Base-by-base conservation (phyloP, 2,113 vertebrate genomes). In the Noctilio leporinus region DNA sequence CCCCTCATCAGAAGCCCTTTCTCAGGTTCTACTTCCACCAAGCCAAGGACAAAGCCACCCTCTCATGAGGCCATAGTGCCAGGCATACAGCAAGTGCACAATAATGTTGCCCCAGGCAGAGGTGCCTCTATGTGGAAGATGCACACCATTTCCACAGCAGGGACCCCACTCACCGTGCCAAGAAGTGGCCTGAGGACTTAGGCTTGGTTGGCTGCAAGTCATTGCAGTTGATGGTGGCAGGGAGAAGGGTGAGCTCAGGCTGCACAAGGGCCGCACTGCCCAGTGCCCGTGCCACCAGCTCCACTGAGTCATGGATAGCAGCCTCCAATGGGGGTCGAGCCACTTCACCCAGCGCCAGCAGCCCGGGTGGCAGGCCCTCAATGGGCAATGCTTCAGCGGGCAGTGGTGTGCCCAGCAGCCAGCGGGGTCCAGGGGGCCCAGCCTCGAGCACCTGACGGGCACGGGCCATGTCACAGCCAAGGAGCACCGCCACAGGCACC, bases 401-500 rank as follows among this genome's bases (percentile, higher is more conserved):
- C 90, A 99, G 97, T 0, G 99, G 99, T 15, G 99, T 98, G 93
- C 99, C 99, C 98, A 99, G 98, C 94, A 99, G 93, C 99, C 99
- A 99, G 94, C 98, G 99, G 64, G 99, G 97, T 0, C 99, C 98
- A 0, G 98, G 99, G 38, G 98, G 98, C 0, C 98, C 99, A 0
- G 88, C 98, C 62, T 81, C 97, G 82, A 99, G 98, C 55, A 99
- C 67, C 0, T 97, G 98, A 2, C 96, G 98, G 5, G 99, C 97
- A 0, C 89, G 98, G 55, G 95, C 97, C 0, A 98, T 97, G 19
- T 99, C 98, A 0, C 99, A 99, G 77, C 99, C 99, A 0, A 99
- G 98, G 51, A 99, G 97, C 19, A 95, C 24, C 0, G 72, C 97
- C 0, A 0, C 53, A 0, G 83, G 38, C 0, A 96, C 92, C 0